Evolutionary conservation across 2,888 invertebrate species (phyloP).

Genomic region (Drosophila neutralis): DNA sequence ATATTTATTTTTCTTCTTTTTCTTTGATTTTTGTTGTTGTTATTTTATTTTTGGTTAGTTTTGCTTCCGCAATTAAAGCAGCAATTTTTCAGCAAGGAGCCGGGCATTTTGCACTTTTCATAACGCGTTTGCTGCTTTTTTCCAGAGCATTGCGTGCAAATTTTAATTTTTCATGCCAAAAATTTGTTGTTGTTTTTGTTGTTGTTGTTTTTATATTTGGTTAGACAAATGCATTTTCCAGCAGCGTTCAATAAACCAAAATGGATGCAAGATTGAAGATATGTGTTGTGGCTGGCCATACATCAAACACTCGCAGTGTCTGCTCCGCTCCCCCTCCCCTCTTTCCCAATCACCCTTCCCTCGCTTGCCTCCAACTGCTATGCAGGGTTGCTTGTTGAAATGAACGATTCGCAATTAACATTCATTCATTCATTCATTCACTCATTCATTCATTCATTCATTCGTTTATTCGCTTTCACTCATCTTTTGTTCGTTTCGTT

Average conservation of each 20-base stretch:
- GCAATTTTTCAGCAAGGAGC: constrained; percentile 62
- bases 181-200: constrained; percentile 8
- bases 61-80: constrained; percentile 72
- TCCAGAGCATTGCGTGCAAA: constrained; percentile 70
- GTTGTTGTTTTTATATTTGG: neutral
- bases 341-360: neutral
- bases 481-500: constrained; percentile 21
- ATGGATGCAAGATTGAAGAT: constrained; percentile 59
- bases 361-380: neutral
- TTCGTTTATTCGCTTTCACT: constrained; percentile 44
- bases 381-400: constrained; percentile 22
- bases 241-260: constrained; percentile 53
- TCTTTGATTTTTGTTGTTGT: constrained; percentile 1
- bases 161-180: constrained; percentile 72
- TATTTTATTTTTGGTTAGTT: constrained; percentile 25
- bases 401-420: constrained; percentile 62
- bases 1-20: constrained; percentile 3
- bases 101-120: constrained; percentile 48
- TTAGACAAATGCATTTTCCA: constrained; percentile 27
- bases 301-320: constrained; percentile 1
- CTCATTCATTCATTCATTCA: constrained; percentile 8
- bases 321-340: neutral
- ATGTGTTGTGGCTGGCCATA: constrained; percentile 16
- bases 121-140: constrained; percentile 51
- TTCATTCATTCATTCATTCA: constrained; percentile 24